These are phyloP conservation scores for Lucilia sericata DNA, from an alignment of 1,140 invertebrate species.

Conservation along the genomic window DNA sequence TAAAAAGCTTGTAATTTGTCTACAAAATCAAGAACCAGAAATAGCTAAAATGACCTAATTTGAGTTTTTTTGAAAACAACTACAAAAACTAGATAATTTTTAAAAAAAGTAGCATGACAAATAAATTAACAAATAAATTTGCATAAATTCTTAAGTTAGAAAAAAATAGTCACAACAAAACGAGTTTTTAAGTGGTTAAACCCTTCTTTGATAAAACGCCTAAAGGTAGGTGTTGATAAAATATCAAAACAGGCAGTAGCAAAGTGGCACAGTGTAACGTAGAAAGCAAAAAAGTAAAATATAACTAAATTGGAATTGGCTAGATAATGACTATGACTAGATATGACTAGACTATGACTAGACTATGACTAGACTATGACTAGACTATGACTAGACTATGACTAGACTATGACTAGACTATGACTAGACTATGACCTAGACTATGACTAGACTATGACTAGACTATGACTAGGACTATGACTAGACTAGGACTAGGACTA, in stretches of 20 bases:
- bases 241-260: neutral
- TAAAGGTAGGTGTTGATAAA: slow-evolving; percentile 6
- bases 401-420: too few relatives aligned
- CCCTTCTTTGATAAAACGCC: neutral
- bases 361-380: too few relatives aligned
- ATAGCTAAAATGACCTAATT: slow-evolving; percentile 20
- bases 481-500: too few relatives aligned
- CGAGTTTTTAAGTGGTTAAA: neutral
- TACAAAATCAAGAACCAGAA: neutral
- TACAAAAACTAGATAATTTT: neutral
- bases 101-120: neutral
- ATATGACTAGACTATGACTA: too few relatives aligned
- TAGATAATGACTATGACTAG: too few relatives aligned
- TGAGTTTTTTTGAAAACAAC: neutral
- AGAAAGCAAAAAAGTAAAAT: too few relatives aligned
- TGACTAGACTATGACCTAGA: too few relatives aligned
- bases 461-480: too few relatives aligned
- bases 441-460: too few relatives aligned
- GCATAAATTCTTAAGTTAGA: neutral
- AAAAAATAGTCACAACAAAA: neutral
- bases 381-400: too few relatives aligned
- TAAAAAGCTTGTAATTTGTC: neutral
- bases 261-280: too few relatives aligned
- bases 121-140: neutral
- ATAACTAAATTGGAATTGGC: too few relatives aligned